Conservation (phyloP, 2,888 invertebrate species). For the Zeuzera pyrina region DNA sequence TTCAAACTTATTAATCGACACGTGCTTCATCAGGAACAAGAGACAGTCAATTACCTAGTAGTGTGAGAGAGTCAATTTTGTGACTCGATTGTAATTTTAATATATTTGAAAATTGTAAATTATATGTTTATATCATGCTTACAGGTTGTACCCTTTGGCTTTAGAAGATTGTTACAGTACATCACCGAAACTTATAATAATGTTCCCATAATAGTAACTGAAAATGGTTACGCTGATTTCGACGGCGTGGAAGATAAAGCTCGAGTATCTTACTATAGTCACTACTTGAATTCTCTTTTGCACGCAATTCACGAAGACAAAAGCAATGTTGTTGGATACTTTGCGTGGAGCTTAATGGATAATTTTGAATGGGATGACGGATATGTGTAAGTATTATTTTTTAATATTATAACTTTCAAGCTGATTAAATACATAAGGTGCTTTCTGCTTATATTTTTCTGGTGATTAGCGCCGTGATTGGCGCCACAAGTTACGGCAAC, state of each 20-base stretch:
- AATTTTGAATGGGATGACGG: slow-evolving; percentile 88
- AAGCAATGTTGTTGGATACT: slow-evolving; percentile 79
- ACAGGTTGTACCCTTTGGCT: slow-evolving; percentile 73
- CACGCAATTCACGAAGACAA: slow-evolving; percentile 72
- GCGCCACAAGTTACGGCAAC: too few relatives aligned
- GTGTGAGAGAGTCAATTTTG: too few relatives aligned
- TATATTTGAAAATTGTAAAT: too few relatives aligned
- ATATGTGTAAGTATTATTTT: slow-evolving; percentile 74
- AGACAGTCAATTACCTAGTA: too few relatives aligned
- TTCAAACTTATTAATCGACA: too few relatives aligned
- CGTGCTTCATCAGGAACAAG: too few relatives aligned
- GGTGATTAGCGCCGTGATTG: too few relatives aligned
- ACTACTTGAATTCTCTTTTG: slow-evolving; percentile 59
- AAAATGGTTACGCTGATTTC: slow-evolving; percentile 70
- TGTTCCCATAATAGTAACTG: slow-evolving; percentile 68
- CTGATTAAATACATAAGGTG: too few relatives aligned
- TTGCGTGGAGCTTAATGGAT: slow-evolving; percentile 88
- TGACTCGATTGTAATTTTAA: too few relatives aligned
- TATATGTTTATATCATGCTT: slow-evolving; percentile 8
- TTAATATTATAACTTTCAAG: too few relatives aligned
- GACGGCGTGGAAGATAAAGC: slow-evolving; percentile 65
- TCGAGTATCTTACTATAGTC: slow-evolving; percentile 73
- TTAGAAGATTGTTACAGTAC: slow-evolving; percentile 69
- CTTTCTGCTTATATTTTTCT: too few relatives aligned
- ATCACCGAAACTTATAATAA: slow-evolving; percentile 67